Evolutionary conservation across 2,113 vertebrate genomes (phyloP), one percentile per base, ranked within the genome.

Genomic region (Tonatia bakeri): DNA sequence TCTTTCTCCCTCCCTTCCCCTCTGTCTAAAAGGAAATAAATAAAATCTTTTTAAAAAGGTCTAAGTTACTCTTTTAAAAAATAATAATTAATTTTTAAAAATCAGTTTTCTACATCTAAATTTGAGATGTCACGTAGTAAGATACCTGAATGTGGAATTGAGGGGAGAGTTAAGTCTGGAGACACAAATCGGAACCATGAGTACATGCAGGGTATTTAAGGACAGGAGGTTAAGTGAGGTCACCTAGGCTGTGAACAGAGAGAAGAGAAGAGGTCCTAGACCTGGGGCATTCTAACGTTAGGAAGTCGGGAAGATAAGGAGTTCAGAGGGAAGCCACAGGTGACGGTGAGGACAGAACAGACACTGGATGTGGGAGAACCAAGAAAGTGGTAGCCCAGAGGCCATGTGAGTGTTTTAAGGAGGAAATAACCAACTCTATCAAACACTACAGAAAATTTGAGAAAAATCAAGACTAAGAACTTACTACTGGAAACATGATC

Each of bases 391-490:
- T 59, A 91, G 54, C 64, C 56, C 17, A 79, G 43, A 87, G 82
- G 33, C 38, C 88, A 90, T 15, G 12, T 20, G 28, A 85, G 26
- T 56, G 24, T 79, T 96, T 91, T 56, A 95, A 79, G 47, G 70
- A 67, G 75, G 36, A 80, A 90, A 94, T 6, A 31, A 84, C 73
- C 28, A 81, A 76, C 8, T 81, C 8, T 36, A 75, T 54, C 59
- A 93, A 84, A 93, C 31, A 76, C 17, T n/a, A 65, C 0, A 81
- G 40, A 59, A 56, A 69, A 43, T 3, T 33, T 87, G 52, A 91
- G 40, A 86, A 92, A 90, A 95, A 88, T 26, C 87, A 86, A 87
- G 64, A 45, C n/a, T 40, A 90, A 64, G 43, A 96, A 76, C 31
- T 90, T 33, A 96, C 56, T 94, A 83, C n/a, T 26, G 19, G n/a